Evolutionary conservation across 1,140 invertebrate genomes (phyloP).

Genomic region (Chironomus striatipennis): DNA sequence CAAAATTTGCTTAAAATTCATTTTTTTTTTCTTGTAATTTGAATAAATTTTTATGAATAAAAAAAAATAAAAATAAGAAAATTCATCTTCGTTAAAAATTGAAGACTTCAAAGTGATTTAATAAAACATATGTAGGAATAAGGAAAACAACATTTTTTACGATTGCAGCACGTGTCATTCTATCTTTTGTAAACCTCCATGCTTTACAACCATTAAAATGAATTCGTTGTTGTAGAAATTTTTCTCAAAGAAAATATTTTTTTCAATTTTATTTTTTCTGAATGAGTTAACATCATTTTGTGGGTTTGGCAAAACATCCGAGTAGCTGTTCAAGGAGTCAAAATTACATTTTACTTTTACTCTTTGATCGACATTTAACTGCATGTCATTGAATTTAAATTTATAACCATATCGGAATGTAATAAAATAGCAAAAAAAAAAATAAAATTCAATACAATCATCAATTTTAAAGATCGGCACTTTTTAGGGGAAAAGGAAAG

Average conservation of each 20-base stretch:
- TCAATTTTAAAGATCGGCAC: no score
- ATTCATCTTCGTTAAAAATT: background rate
- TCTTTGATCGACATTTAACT: background rate
- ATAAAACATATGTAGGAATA: background rate
- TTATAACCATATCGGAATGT: background rate
- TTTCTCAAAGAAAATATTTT: background rate
- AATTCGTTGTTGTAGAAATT: background rate
- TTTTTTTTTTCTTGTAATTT: no score
- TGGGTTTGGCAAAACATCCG: background rate
- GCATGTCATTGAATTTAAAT: conserved; percentile 4
- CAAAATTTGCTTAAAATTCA: no score
- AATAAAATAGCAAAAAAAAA: background rate
- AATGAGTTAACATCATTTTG: background rate
- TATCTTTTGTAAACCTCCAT: background rate
- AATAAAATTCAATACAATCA: background rate
- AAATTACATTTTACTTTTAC: background rate
- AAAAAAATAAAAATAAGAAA: background rate
- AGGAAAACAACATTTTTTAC: background rate
- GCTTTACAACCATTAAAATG: background rate
- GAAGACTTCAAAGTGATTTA: background rate
- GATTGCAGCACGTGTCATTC: background rate
- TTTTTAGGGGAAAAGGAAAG: no score
- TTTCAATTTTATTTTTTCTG: background rate
- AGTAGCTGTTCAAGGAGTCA: no score
- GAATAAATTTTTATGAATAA: background rate